Conservation (phyloP, 2,113 vertebrate species). For the Antigone vipio region DNA sequence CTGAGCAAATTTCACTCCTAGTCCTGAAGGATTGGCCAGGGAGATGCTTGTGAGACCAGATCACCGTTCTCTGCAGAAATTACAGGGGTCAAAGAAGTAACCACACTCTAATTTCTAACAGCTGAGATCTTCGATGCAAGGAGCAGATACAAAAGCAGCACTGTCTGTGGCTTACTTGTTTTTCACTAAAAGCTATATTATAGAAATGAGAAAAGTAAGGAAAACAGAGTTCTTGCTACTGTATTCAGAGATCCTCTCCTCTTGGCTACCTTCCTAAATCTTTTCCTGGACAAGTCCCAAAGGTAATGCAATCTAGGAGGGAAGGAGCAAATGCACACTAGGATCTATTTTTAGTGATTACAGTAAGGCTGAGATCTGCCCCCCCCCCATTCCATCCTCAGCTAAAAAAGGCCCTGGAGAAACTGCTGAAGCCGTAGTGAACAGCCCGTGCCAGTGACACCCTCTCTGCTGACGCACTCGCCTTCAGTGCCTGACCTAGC, state of each 20-base stretch:
- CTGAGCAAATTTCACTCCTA: neutral
- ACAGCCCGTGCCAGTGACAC: neutral
- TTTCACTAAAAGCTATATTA: neutral
- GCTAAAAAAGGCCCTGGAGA: neutral
- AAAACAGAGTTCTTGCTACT: neutral
- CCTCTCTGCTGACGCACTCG: neutral
- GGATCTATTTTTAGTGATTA: conserved; percentile 34
- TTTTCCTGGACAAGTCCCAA: neutral
- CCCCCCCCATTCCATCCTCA: neutral
- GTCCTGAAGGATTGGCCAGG: neutral
- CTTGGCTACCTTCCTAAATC: neutral
- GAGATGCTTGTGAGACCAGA: conserved; percentile 34
- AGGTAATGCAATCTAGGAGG: neutral
- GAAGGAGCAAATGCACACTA: neutral
- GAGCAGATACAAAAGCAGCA: conserved; percentile 30
- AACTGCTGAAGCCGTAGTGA: neutral
- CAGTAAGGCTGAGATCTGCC: neutral
- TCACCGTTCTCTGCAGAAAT: conserved; percentile 1
- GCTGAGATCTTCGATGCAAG: conserved; percentile 7
- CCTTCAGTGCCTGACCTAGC: neutral
- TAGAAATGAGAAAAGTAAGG: conserved; percentile 24
- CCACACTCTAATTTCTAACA: conserved; percentile 53
- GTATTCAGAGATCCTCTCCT: neutral
- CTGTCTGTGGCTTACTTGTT: conserved; percentile 32
- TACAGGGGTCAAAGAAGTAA: conserved; percentile 31